Evolutionary conservation across 2,888 invertebrate genomes (phyloP), one percentile per base, ranked within the genome.

Genomic region (Sicus ferrugineus): DNA sequence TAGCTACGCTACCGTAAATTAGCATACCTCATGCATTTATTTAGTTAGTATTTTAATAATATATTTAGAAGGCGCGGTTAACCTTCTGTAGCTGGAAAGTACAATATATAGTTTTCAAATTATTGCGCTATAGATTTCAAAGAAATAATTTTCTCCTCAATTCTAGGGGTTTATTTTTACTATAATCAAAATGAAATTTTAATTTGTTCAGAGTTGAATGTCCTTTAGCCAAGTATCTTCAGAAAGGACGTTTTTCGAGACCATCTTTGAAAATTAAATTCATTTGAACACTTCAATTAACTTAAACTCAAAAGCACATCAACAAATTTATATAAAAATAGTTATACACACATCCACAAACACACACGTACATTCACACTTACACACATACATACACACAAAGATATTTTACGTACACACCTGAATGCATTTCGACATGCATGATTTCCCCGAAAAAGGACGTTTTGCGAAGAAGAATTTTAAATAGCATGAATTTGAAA

Each of bases 281-380:
- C 42, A 42, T 56, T 66, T 42, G 16, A 56, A 56, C 38, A 56
- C 56, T 66, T 70, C 69, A 70, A 70, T 68, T 73, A 64, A 52
- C 68, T 52, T 48, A 70, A 42, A 52, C 46, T 50, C 54, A 73
- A 79, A 79, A 79, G 78, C 75, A 78, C 79, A 79, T 76, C 76
- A 77, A 77, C 73, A 79, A 77, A 78, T 77, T 78, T 73, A 73
- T 74, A 58, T 77, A 76, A 75, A 76, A 69, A 68, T 67, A 69
- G 26, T 70, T 56, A 16, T 28, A 59, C 34, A 34, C 16, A 59
- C 9, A 26, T 3, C 54, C 19, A 3, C 14, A 59, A 73, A 67
- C 72, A 72, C 68, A 70, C 72, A 73, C 67, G 67, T 48, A 68
- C 21, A 67, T 67, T 14, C 58, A 67, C 46, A 72, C 38, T 61